Evolutionary conservation across 2,888 invertebrate species (phyloP), one percentile per base, ranked within the genome.

Genomic region (Zaprionus bogoriensis): DNA sequence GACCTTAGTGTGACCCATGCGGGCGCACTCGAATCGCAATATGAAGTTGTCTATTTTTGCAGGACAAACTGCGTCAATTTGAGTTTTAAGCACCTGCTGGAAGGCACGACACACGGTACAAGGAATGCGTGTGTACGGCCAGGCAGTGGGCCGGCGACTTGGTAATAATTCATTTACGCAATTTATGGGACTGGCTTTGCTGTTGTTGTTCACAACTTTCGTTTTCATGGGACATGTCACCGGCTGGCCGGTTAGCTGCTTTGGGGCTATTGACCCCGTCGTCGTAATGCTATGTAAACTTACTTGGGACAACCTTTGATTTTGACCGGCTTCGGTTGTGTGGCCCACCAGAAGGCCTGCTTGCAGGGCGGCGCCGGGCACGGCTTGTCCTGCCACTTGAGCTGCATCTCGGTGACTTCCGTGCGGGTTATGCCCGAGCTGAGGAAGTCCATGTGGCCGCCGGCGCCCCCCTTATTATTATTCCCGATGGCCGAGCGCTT

Each of bases 301-400:
- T 70, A 82, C 76, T 78, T 82, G 81, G 83, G 89, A 68, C 70
- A 89, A 72, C 80, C 88, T 88, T 88, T 89, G 72, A 82, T 82
- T 77, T 82, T 80, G 55, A 90, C 70, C n/a, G 91, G 82, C 65
- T 89, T 89, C 2, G 91, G 91, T 9, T 89, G 88, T 61, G 90
- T 90, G 55, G 89, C 89, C 89, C 91, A 91, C 77, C 91, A 90
- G 75, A 91, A 91, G 55, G 89, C 83, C 44, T 89, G 84, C 52
- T 89, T 89, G 64, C 89, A 91, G 14, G 90, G 89, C 1, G 89
- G 88, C 0, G 88, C 89, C 1, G 83, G 74, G 20, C 89, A 89
- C 0, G 74, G 74, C 32, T 74, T 77, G 2, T 84, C 60, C 66
- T 78, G 78, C 87, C 88, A 89, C 19, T 89, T 89, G n/a, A 89